Conservation (phyloP, 2,797 vertebrate genomes). For the Chaunax sp. region DNA sequence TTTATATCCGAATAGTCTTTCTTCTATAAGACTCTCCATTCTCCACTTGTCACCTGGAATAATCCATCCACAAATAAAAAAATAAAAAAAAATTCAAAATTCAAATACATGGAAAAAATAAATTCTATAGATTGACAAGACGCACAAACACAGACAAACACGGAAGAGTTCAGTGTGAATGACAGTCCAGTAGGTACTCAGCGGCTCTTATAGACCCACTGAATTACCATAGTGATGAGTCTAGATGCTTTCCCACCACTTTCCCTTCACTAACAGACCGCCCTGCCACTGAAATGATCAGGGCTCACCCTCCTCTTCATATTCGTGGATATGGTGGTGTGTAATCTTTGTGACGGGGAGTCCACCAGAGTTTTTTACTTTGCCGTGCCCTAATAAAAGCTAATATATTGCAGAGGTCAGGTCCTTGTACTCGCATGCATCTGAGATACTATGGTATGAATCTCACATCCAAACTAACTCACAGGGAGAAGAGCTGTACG, state of each 20-base stretch:
- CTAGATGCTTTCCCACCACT: conserved; percentile 35
- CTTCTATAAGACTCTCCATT: not conserved
- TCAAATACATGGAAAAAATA: not conserved
- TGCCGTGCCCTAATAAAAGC: conserved; percentile 20
- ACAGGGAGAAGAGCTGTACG: not conserved
- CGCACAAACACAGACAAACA: not conserved
- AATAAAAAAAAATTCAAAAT: not conserved
- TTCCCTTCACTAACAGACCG: conserved; percentile 40
- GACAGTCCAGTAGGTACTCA: conserved; percentile 25
- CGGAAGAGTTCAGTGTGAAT: conserved; percentile 15
- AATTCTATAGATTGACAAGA: conserved; percentile 1
- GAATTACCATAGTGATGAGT: conserved; percentile 45
- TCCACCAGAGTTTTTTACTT: conserved; percentile 2
- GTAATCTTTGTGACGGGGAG: conserved; percentile 5
- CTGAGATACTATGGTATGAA: not conserved
- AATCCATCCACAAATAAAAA: not conserved
- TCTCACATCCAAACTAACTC: conserved; percentile 7
- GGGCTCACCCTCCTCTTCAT: conserved; percentile 19
- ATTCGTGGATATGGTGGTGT: not conserved
- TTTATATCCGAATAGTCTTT: not conserved
- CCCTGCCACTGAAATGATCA: conserved; percentile 24
- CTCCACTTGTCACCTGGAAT: not conserved
- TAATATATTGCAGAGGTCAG: conserved; percentile 7
- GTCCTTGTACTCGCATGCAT: not conserved
- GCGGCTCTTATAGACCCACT: conserved; percentile 26